Conservation (phyloP, 2,888 invertebrate genomes). For the Bursaphelenchus okinawaensis region DNA sequence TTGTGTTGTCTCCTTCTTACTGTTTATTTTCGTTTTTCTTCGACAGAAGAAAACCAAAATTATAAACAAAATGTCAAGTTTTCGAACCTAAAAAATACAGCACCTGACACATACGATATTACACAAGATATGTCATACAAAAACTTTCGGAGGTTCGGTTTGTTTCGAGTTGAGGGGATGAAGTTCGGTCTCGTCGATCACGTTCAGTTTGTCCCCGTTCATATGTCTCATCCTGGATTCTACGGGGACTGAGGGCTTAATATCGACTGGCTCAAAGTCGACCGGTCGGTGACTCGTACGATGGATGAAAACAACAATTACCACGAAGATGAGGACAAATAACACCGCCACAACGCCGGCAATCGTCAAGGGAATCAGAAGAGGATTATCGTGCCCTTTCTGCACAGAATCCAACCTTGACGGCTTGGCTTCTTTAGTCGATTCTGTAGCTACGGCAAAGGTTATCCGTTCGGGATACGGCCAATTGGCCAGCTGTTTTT, state of each 20-base stretch:
- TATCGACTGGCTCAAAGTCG: background rate
- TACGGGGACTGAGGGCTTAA: background rate
- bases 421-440: background rate
- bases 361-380: background rate
- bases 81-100: no score
- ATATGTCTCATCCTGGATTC: background rate
- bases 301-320: background rate
- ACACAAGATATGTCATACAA: background rate
- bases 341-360: background rate
- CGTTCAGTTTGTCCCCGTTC: background rate
- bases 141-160: background rate
- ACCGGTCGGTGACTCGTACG: background rate
- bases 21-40: no score
- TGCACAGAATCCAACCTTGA: background rate
- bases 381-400: background rate
- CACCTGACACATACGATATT: no score
- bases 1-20: no score
- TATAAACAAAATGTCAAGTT: no score
- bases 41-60: no score
- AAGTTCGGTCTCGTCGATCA: background rate
- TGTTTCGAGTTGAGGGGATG: background rate
- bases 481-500: background rate
- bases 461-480: constrained; percentile 17
- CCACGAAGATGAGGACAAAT: background rate
- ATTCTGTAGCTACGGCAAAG: background rate